These are phyloP conservation scores for Agapornis canus DNA, from an alignment of 2,797 vertebrate species.

Conservation along the genomic window DNA sequence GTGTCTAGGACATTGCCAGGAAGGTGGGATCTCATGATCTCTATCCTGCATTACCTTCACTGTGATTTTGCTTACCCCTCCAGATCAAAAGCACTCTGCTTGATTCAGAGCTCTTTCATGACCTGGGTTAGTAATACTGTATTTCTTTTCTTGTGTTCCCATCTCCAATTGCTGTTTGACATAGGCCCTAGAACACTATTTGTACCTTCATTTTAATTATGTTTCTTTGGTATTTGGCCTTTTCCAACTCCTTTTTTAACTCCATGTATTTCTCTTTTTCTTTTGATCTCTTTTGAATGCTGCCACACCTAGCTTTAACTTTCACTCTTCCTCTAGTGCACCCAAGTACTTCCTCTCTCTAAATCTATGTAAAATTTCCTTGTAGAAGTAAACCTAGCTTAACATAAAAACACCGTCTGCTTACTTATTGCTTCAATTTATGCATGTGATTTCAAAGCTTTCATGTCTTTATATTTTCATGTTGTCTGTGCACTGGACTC, in stretches of 20 bases:
- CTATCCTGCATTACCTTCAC: background rate
- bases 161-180: background rate
- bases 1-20: background rate
- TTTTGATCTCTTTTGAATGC: background rate
- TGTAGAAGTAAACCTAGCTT: background rate
- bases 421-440: background rate
- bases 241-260: background rate
- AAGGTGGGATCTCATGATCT: background rate
- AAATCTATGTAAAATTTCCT: constrained; percentile 14
- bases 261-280: background rate
- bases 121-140: background rate
- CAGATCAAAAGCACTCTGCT: background rate
- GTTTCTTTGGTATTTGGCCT: background rate
- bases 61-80: background rate
- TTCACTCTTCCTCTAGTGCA: constrained; percentile 10
- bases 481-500: background rate
- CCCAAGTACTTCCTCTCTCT: constrained; percentile 26
- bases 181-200: background rate
- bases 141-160: background rate
- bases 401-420: background rate
- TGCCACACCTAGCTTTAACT: constrained; percentile 36
- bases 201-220: background rate
- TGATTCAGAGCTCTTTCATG: background rate
- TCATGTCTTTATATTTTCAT: background rate
- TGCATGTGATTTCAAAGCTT: background rate